phyloP scores from a whole-genome alignment of 2,888 invertebrate species.

The Cotesia congregata region DNA sequence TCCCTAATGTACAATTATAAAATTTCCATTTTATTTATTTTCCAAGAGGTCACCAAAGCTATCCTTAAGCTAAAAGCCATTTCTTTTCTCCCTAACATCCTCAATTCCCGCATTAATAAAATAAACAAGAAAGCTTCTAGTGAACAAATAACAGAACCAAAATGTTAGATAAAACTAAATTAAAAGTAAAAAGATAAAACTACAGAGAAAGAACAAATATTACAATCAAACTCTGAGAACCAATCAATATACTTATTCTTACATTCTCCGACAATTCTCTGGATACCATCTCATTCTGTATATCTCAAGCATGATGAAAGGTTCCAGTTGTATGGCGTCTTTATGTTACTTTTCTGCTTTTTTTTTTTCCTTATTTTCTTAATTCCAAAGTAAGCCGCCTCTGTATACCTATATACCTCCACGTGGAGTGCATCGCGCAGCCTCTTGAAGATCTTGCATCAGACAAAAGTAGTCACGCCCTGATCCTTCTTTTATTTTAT shows the following conservation, averaged over 20 bases:
- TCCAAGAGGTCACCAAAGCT: background rate
- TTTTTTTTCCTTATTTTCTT: conserved; percentile 19
- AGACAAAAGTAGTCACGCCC: conserved; percentile 41
- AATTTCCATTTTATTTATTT: background rate
- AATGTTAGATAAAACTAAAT: background rate
- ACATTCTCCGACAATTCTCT: background rate
- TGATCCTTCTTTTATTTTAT: conserved; percentile 6
- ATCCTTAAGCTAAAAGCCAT: conserved; percentile 7
- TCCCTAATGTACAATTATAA: conserved; percentile 13
- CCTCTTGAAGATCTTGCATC: conserved; percentile 41
- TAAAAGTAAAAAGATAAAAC: conserved; percentile 7
- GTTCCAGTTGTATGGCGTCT: background rate
- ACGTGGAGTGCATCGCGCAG: conserved; percentile 39
- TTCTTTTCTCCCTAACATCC: conserved; percentile 6
- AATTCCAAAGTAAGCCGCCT: background rate
- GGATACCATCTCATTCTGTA: background rate
- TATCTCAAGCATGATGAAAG: conserved; percentile 25
- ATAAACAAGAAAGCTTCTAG: background rate
- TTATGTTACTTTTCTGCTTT: conserved; percentile 4
- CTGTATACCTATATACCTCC: too few species aligned
- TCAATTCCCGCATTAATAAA: background rate
- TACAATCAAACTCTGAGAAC: conserved; percentile 13
- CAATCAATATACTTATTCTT: conserved; percentile 16
- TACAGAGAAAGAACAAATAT: conserved; percentile 10
- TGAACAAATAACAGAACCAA: background rate